Evolutionary conservation across 92 coral and sea anemone genomes (phyloP).

Genomic region (Desmophyllum pertusum): DNA sequence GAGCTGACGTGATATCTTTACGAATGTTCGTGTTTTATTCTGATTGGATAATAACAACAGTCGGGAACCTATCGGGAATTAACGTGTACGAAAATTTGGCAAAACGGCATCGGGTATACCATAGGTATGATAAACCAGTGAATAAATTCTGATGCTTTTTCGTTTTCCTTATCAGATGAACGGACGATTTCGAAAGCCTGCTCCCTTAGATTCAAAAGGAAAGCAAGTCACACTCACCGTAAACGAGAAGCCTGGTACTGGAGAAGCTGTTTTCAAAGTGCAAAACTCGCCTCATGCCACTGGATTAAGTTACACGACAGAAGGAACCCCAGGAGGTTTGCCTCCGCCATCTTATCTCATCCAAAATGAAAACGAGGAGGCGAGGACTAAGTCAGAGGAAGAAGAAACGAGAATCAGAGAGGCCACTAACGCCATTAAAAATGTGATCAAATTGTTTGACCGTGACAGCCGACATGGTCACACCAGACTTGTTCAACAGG

Average conservation of each 20-base stretch:
- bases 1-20: background rate
- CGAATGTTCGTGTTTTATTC: background rate
- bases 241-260: conserved; percentile 30
- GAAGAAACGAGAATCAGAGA: conserved; percentile 35
- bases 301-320: conserved; percentile 29
- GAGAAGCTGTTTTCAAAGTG: conserved; percentile 19
- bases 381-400: conserved; percentile 10
- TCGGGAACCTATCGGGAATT: background rate
- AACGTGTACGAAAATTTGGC: background rate
- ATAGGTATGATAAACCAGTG: background rate
- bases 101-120: background rate
- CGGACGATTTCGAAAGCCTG: conserved; percentile 11
- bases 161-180: conserved; percentile 9
- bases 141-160: background rate
- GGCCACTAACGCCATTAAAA: conserved; percentile 37
- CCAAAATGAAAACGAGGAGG: conserved; percentile 31
- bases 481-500: conserved; percentile 7
- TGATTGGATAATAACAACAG: background rate
- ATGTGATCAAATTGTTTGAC: conserved; percentile 28
- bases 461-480: background rate
- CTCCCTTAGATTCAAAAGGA: background rate
- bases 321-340: background rate
- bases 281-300: conserved; percentile 4
- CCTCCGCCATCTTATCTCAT: conserved; percentile 18
- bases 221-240: conserved; percentile 32